phyloP scores from a whole-genome alignment of 2,113 vertebrate species.

The Coptodon bakossiorum region DNA sequence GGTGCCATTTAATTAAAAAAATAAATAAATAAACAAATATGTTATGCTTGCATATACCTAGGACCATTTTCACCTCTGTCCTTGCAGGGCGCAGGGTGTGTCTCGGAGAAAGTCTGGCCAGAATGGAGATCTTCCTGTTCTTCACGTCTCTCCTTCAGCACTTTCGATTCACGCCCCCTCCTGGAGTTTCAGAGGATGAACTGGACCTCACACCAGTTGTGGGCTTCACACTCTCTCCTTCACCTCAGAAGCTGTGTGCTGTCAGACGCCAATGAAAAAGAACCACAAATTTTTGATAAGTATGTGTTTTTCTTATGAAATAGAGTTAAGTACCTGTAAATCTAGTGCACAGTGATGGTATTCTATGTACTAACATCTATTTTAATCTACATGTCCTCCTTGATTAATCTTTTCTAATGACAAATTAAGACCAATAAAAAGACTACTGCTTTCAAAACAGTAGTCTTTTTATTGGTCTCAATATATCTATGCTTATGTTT shows the following conservation, averaged over 20 bases:
- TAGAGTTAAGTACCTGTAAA: rapidly evolving
- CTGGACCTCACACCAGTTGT: slow-evolving; percentile 62
- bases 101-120: slow-evolving; percentile 72
- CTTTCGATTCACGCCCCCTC: slow-evolving; percentile 67
- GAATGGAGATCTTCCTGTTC: slow-evolving; percentile 77
- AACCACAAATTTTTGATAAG: not conserved
- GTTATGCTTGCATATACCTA: not conserved
- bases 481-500: not conserved
- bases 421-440: not conserved
- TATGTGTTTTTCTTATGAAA: not conserved
- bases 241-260: slow-evolving; percentile 50
- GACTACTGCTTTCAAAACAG: not conserved
- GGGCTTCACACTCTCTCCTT: slow-evolving; percentile 37
- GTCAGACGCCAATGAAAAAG: not conserved
- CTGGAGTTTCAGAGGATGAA: slow-evolving; percentile 64
- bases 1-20: slow-evolving; percentile 26
- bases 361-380: not conserved
- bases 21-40: rapidly evolving
- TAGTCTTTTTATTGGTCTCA: not conserved
- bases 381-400: not conserved
- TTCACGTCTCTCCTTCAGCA: slow-evolving; percentile 73
- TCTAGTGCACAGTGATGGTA: not conserved
- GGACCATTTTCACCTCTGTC: not conserved
- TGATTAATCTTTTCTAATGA: not conserved
- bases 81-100: slow-evolving; percentile 68